phyloP scores from a whole-genome alignment of 2,797 vertebrate species.

The Poeciliopsis paucimaculata region DNA sequence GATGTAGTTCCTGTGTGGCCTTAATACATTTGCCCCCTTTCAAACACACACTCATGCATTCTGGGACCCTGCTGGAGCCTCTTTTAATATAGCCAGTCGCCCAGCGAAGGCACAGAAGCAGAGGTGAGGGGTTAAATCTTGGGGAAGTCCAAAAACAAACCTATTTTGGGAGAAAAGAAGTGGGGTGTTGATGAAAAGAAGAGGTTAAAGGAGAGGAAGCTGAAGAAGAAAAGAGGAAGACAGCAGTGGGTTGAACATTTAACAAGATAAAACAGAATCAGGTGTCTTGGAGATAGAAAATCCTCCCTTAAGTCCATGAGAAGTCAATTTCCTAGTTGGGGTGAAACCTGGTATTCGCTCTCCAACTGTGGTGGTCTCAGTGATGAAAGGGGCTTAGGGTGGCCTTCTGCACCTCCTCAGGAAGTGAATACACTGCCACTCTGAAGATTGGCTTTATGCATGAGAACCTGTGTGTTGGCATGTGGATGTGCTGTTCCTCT shows the following conservation, averaged over 20 bases:
- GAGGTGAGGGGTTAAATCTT: slow-evolving; percentile 77
- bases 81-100: slow-evolving; percentile 75
- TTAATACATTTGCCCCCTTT: slow-evolving; percentile 62
- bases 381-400: slow-evolving; percentile 68
- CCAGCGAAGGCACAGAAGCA: slow-evolving; percentile 58
- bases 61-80: slow-evolving; percentile 68
- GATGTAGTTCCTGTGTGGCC: slow-evolving; percentile 66
- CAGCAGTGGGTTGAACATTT: slow-evolving; percentile 32
- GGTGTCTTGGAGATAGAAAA: slow-evolving; percentile 63
- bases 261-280: slow-evolving; percentile 65
- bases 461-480: not conserved
- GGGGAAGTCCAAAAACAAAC: slow-evolving; percentile 70
- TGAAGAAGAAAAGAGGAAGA: slow-evolving; percentile 23
- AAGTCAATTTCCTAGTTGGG: slow-evolving; percentile 61
- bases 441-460: slow-evolving; percentile 22
- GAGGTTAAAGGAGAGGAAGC: slow-evolving; percentile 32
- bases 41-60: slow-evolving; percentile 43
- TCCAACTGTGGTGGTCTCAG: slow-evolving; percentile 62
- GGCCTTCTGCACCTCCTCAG: slow-evolving; percentile 61
- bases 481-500: not conserved
- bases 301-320: slow-evolving; percentile 57
- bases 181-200: slow-evolving; percentile 38
- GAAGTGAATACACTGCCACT: slow-evolving; percentile 51
- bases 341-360: slow-evolving; percentile 45
- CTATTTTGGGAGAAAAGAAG: slow-evolving; percentile 46